Percentiles rank a stretch among this genome's conserved stretches.
Conservation (phyloP, 2,113 vertebrate genomes). For the Semicossyphus pulcher region DNA sequence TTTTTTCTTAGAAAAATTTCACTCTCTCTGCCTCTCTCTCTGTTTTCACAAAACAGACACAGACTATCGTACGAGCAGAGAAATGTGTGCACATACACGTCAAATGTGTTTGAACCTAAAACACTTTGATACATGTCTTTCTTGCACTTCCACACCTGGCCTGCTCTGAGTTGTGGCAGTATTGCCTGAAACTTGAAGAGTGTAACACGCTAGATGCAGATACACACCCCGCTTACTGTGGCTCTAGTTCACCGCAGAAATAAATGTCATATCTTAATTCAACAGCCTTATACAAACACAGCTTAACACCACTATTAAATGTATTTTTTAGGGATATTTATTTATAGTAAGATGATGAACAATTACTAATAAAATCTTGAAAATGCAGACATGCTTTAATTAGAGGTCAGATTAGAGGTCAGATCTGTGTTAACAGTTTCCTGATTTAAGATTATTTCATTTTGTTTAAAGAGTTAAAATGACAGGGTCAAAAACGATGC, state of each 20-base stretch:
- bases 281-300: no score
- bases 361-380: no score
- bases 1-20: constrained; percentile 5
- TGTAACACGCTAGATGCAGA: neutral
- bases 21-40: neutral
- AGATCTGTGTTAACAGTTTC: no score
- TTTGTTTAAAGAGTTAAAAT: no score
- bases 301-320: no score
- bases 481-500: no score
- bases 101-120: no score
- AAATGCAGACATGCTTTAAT: no score
- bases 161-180: constrained; percentile 2
- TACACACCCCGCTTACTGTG: neutral
- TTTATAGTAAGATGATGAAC: no score
- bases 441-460: no score
- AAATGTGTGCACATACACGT: neutral
- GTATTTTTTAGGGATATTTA: no score
- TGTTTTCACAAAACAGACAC: neutral
- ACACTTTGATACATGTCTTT: neutral
- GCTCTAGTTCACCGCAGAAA: neutral
- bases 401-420: no score
- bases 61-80: neutral
- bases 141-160: constrained; percentile 4
- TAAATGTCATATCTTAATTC: neutral
- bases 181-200: neutral